These are phyloP conservation scores for Tanaodytes sp. DNA, from an alignment of 2,888 invertebrate genomes.

Conservation along the genomic window DNA sequence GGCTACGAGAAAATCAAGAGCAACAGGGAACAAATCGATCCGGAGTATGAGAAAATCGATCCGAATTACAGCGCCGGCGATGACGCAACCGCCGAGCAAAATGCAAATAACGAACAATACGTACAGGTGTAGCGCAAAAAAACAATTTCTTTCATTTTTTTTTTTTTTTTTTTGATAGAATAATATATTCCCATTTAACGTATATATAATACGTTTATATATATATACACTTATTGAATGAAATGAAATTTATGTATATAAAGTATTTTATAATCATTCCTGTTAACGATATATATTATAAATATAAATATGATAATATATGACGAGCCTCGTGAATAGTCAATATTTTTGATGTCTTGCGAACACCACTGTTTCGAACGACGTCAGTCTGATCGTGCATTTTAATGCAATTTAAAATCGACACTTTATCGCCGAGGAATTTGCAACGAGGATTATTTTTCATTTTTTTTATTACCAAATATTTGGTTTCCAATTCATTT, in stretches of 20 bases:
- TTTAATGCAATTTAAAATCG: background rate
- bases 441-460: too few species aligned
- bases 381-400: too few species aligned
- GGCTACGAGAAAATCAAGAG: slow-evolving; percentile 60
- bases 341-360: slow-evolving; percentile 1
- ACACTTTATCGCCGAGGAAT: too few species aligned
- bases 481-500: too few species aligned
- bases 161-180: slow-evolving; percentile 33
- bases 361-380: too few species aligned
- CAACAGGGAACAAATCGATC: slow-evolving; percentile 53
- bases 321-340: background rate
- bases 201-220: too few species aligned
- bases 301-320: background rate
- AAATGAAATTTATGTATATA: slow-evolving; percentile 22
- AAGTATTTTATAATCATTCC: slow-evolving; percentile 38
- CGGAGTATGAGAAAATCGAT: slow-evolving; percentile 65
- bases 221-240: too few species aligned
- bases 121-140: slow-evolving; percentile 65
- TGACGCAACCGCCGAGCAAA: slow-evolving; percentile 58
- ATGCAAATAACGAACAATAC: slow-evolving; percentile 69
- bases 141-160: slow-evolving; percentile 18
- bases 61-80: slow-evolving; percentile 49
- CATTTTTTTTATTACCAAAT: too few species aligned
- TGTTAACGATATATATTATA: slow-evolving; percentile 20
- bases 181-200: slow-evolving; percentile 39